phyloP scores from a whole-genome alignment of 2,113 vertebrate genomes.

The Emberiza fucata region DNA sequence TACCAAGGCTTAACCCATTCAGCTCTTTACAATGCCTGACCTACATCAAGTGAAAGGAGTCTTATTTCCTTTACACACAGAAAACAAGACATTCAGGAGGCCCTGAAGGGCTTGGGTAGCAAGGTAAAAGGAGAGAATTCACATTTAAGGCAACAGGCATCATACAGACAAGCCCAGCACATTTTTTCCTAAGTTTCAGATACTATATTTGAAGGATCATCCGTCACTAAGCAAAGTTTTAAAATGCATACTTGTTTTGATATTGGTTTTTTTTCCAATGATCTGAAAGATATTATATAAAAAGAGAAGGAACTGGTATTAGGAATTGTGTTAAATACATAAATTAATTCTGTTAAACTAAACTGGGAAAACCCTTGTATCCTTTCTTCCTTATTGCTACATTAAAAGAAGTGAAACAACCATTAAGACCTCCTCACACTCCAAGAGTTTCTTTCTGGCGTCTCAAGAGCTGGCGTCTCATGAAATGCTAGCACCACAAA shows the following conservation, averaged over 20 bases:
- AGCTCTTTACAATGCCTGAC: constrained; percentile 47
- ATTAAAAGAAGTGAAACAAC: background rate
- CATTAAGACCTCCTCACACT: background rate
- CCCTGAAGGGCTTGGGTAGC: background rate
- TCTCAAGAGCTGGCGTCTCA: background rate
- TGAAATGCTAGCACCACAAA: background rate
- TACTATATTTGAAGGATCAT: background rate
- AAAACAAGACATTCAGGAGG: background rate
- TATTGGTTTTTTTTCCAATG: background rate
- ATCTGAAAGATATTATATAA: background rate
- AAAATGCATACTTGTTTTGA: background rate
- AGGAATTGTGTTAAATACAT: background rate
- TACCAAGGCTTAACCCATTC: constrained; percentile 40
- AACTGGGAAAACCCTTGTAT: background rate
- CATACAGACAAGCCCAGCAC: background rate
- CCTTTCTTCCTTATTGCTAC: background rate
- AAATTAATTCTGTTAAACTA: background rate
- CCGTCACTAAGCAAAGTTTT: background rate
- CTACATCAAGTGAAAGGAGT: constrained; percentile 30
- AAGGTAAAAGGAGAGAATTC: background rate
- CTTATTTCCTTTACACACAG: background rate
- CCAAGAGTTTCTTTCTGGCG: background rate
- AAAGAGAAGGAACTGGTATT: background rate
- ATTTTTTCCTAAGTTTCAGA: background rate
- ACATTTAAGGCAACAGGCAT: background rate